Evolutionary conservation across 2,797 vertebrate species (phyloP), one percentile per base, ranked within the genome.

Genomic region (Pagetopsis macropterus): DNA sequence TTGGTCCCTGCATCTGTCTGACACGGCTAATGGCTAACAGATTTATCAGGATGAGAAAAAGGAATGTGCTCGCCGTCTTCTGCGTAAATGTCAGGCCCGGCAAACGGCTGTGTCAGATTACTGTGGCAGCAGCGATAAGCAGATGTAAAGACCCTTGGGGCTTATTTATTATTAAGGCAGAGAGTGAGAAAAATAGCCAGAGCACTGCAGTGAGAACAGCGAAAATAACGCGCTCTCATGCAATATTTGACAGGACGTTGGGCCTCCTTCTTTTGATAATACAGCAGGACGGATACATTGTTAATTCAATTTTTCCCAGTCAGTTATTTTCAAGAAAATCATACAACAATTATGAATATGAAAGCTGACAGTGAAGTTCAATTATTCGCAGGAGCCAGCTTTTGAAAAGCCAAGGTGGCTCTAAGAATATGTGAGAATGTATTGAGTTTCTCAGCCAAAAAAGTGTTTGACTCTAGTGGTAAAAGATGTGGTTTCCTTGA

Each of bases 21-120:
- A 88, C 88, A 87, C 1, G 23, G 64, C 44, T 92, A 93, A 93
- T 89, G 69, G 78, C 80, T 66, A 89, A 88, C 92, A 92, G 87
- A 90, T 88, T 85, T 78, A 84, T 78, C 73, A 66, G 72, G 81
- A 87, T 75, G 84, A 79, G 79, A 83, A 78, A 69, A 70, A 75
- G 79, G 87, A 92, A 88, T 89, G 86, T 23, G 70, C 56, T 56
- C 71, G 55, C 14, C 12, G 27, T 80, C 51, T 76, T 77, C 57
- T 82, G 82, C 68, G 58, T 75, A 82, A 71, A 86, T 79, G 86
- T 80, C 66, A 65, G 86, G 73, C 72, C 70, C 60, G 1, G 79
- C 62, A 58, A 89, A 86, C 27, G 78, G 89, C 88, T 91, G 84
- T 76, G 82, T 89, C 83, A 84, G 84, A 93, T 94, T 91, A 91